Base-by-base conservation (phyloP, 1,140 invertebrate genomes). In the Apis florea region DNA sequence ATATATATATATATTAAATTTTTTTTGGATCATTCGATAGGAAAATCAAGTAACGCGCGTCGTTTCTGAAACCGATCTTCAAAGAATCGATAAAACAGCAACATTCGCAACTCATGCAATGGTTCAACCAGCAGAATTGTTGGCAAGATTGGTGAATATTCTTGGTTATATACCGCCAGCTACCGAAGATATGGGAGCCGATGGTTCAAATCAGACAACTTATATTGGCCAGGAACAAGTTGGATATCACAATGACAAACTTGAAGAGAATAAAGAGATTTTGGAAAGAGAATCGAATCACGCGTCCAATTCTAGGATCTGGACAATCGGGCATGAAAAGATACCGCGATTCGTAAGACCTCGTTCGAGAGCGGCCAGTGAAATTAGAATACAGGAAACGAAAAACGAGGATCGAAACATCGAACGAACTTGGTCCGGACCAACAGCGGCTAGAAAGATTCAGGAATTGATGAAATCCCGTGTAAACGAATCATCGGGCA, bases 71-170 rank as follows among this genome's bases (percentile, higher is more conserved):
- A 96, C 96, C 0, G 96, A 97, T 90, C 91, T 97, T 21, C 95
- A 96, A 85, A 94, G 95, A 47, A 97, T 97, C 78, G 96, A 97
- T 87, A 96, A 96, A 87, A 95, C 95, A 75, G 96, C 95, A 78
- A 97, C 97, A 1, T 97, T 97, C 90, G 95, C 94, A 0, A 89
- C 90, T 9, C 91, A 93, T 26, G 93, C 92, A 0, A 95, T 96
- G 79, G 94, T 97, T 1, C 95, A 97, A 87, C 96, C 96, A 2
- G 96, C 95, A 0, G 96, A 96, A 85, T 90, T 97, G 21, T 90
- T 97, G 63, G 95, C 96, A 1, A 95, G 96, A 90, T 95, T 97
- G 40, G 96, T 97, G 0, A 96, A 96, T 85, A 96, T 96, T 9
- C 92, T 97, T 63, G 96, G 96, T 15, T 95, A 95, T 15, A 95